Base-by-base conservation (phyloP, 2,888 invertebrate genomes). In the Teinopalpus imperialis region DNA sequence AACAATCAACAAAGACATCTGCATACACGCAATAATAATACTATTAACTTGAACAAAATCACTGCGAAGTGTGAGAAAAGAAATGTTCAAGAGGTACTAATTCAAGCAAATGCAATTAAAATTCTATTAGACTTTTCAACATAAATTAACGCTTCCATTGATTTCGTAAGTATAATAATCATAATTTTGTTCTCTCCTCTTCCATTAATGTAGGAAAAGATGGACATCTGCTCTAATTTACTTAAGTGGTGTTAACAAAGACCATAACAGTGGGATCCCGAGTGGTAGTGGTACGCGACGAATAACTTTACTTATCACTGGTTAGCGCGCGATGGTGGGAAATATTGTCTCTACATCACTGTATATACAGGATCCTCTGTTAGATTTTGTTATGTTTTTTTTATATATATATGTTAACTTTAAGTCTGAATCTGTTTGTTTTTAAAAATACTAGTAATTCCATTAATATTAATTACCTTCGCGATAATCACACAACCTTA, bases 261-360 rank as follows among this genome's bases (percentile, higher is more conserved):
- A 14, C 37, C 30, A 43, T 44, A 51, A 34, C 49, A 34, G 31
- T 48, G 39, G 34, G 39, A 39, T 43, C 18, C 7, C 21, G 9
- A 21, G 9, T 26, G 36, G 23, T 31, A 18, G 40, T 34, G 47
- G 39, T 45, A 40, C 35, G 41, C 29, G 47, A 46, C 35, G 49
- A 46, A 56, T 51, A 54, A 51, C 47, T 48, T 51, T 63, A 67
- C 59, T 73, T 71, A 73, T 62, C 58, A 49, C 45, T 46, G 52
- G 42, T 71, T 71, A 73, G 53, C 65, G 53, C 54, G 30, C 34
- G 43, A 7, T 45, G 58, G 61, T 71, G 73, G 66, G 73, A 73
- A 72, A 59, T 61, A 59, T 57, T 61, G 63, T 63, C 63, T 69
- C 57, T 57, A 49, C 54, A 49, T 51, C 51, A 48, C 35, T 14